Percentiles rank a stretch among this genome's conserved stretches.
These are phyloP conservation scores for Chrysemys picta DNA, from an alignment of 2,113 vertebrate species.

Conservation along the genomic window DNA sequence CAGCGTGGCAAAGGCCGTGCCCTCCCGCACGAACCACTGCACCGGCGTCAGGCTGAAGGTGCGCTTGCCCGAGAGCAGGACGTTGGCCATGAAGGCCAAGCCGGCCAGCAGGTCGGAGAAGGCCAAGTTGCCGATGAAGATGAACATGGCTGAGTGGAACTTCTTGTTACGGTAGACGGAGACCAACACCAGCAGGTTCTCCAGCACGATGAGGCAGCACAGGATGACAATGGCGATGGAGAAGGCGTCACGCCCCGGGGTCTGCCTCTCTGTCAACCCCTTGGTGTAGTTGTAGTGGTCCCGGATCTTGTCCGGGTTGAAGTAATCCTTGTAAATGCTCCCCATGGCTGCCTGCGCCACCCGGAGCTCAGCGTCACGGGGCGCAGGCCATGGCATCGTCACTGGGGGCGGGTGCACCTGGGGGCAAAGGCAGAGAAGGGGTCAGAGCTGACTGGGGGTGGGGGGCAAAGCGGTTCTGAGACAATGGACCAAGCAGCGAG, in stretches of 20 bases:
- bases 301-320: constrained; percentile 83
- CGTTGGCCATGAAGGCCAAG: constrained; percentile 91
- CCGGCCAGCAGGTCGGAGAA: constrained; percentile 94
- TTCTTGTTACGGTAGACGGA: constrained; percentile 93
- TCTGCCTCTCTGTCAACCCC: not conserved
- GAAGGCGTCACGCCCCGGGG: constrained; percentile 53
- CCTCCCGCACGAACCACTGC: constrained; percentile 95
- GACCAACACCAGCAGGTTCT: constrained; percentile 92
- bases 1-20: constrained; percentile 92
- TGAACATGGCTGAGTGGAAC: constrained; percentile 96
- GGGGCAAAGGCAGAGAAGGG: not conserved
- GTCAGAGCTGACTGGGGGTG: not conserved
- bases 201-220: constrained; percentile 91
- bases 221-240: constrained; percentile 84
- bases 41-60: constrained; percentile 87
- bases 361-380: not conserved
- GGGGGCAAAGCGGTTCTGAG: no score
- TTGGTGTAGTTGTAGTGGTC: constrained; percentile 89
- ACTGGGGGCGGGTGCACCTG: not conserved
- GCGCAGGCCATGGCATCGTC: constrained; percentile 4
- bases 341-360: constrained; percentile 78
- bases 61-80: constrained; percentile 85
- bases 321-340: constrained; percentile 90
- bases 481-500: no score
- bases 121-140: constrained; percentile 95